A percentile compares a stretch with the other conserved stretches of the same genome.
phyloP scores from a whole-genome alignment of 2,113 vertebrate species.

The Glaucidium brasilianum region DNA sequence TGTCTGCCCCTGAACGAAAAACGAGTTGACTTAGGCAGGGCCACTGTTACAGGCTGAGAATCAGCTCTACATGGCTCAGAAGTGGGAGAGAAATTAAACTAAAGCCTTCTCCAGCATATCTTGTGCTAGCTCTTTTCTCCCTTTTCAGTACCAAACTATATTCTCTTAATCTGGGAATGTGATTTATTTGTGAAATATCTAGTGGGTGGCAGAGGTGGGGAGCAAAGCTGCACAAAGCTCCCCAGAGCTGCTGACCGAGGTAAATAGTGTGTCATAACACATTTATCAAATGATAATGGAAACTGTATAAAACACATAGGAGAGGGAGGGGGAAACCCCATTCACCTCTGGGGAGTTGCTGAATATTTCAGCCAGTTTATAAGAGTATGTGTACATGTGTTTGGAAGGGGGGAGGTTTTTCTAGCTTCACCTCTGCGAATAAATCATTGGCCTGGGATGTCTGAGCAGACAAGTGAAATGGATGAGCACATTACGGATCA shows the following conservation, averaged over 20 bases:
- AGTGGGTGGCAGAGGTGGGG: slow-evolving; percentile 59
- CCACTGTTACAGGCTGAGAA: background rate
- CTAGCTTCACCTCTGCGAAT: slow-evolving; percentile 29
- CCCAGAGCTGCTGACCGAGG: slow-evolving; percentile 57
- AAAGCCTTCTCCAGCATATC: background rate
- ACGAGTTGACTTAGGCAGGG: background rate
- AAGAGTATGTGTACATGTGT: background rate
- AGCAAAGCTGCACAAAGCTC: slow-evolving; percentile 42
- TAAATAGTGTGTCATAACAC: slow-evolving; percentile 70
- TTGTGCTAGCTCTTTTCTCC: background rate
- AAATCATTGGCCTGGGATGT: slow-evolving; percentile 40
- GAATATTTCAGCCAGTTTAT: slow-evolving; percentile 51
- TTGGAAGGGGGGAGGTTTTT: background rate
- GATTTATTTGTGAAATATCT: slow-evolving; percentile 68
- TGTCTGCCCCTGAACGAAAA: background rate
- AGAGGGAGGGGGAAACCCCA: background rate
- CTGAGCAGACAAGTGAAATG: slow-evolving; percentile 41
- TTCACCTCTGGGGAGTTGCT: slow-evolving; percentile 32
- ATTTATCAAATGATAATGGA: slow-evolving; percentile 71
- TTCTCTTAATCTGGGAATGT: slow-evolving; percentile 47
- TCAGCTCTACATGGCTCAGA: background rate
- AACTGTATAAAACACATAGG: slow-evolving; percentile 29
- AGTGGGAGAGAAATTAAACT: background rate
- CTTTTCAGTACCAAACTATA: background rate
- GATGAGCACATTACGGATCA: slow-evolving; percentile 14